Evolutionary conservation across 2,888 invertebrate genomes (phyloP), one percentile per base, ranked within the genome.

Genomic region (Dichetophora obliterata): DNA sequence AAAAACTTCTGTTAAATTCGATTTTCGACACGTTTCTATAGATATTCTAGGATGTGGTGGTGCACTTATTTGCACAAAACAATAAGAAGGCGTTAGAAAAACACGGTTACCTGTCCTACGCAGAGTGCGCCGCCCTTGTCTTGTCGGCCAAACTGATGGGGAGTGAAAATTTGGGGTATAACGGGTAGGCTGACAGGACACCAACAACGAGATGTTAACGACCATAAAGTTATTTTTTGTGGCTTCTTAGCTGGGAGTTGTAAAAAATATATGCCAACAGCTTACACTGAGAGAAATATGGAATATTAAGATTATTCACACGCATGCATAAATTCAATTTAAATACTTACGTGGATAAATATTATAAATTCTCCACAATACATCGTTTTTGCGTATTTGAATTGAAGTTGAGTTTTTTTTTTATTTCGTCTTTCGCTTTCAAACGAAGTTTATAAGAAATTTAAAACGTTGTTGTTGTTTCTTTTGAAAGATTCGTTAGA

Each of bases 1-100:
- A 31, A 24, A 24, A 24, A 50, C 34, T 63, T 22, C 27, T 34
- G 31, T 22, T 16, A 37, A 59, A 71, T 59, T 71, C 71, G 71
- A 73, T 61, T 73, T 63, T 31, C 72, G 61, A 73, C 72, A 48
- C 61, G 61, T 71, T 73, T 59, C 43, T 63, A 73, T 63, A 43
- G 72, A 73, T 48, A 48, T 73, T 50, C 61, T 73, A n/a, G 6
- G 27, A 68, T 50, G 5, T 22, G 27, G 22, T 6, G n/a, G 50
- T 2, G 37, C 57, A 24, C 43, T 43, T 71, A 59, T 71, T 71
- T 37, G 19, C 34, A 34, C n/a, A 9, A 66, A 22, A n/a, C 37
- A 66, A 66, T 14, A 19, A 66, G 22, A 65, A 19, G 37, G 65
- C 65, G 37, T 37, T n/a, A 65, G 37, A 34, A 8, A 43, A 66